These are phyloP conservation scores for Beroe forskalii DNA, from an alignment of 37 sponge, comb jelly and placozoan species.

Conservation along the genomic window DNA sequence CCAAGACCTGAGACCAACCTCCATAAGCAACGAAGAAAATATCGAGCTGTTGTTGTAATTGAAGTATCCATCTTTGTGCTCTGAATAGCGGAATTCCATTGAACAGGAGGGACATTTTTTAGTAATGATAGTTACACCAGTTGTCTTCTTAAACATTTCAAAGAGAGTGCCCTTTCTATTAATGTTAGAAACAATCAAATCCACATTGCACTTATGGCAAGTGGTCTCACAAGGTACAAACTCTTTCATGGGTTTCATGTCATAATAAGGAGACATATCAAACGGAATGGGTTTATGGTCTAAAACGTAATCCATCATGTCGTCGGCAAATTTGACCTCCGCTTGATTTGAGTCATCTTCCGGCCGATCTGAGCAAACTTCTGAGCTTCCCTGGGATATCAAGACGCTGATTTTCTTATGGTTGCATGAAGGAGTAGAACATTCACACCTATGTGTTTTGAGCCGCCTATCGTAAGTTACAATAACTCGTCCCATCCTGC, in stretches of 20 bases:
- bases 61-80: too few species aligned
- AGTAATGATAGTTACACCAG: background rate
- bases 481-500: background rate
- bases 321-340: background rate
- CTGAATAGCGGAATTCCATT: background rate
- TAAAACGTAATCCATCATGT: too few species aligned
- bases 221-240: background rate
- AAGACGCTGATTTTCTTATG: background rate
- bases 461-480: too few species aligned
- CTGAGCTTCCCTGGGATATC: background rate
- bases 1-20: background rate
- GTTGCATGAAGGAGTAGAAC: background rate
- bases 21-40: background rate
- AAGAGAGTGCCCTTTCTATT: background rate
- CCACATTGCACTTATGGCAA: too few species aligned
- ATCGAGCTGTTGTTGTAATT: background rate
- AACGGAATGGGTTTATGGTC: background rate
- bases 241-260: background rate
- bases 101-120: background rate
- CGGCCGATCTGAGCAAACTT: background rate
- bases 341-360: background rate
- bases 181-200: background rate
- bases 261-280: background rate
- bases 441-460: conserved; percentile 2
- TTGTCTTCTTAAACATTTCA: background rate